Evolutionary conservation across 2,888 invertebrate species (phyloP), one percentile per base, ranked within the genome.

Genomic region (Aspidapion aeneum): DNA sequence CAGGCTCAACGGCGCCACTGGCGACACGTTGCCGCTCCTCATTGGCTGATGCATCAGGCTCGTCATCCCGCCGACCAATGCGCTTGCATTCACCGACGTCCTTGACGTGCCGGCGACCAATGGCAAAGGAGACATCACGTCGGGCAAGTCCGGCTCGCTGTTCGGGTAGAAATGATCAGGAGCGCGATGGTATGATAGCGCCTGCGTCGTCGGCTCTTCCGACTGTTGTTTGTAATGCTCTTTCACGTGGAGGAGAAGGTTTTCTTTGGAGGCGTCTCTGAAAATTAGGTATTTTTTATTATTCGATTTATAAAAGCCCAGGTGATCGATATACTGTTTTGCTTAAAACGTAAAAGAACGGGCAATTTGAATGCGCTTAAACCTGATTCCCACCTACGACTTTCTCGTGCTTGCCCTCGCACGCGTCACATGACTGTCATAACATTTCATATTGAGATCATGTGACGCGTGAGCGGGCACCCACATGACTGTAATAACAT

Each of bases 221-320:
- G 18, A 21, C 22, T 57, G 62, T 67, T 81, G 77, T 57, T 75
- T 80, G 71, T 88, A 89, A 73, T 89, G 88, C 35, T 84, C 83
- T 71, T 87, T 87, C 1, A 90, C 88, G 70, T 90, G 90, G 17
- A 83, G 81, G 67, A 89, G 78, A 1, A 90, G 85, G 19, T 86
- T 83, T 61, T 88, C 87, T 57, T 87, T 84, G 71, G 85, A 87
- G 20, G 84, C 82, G 77, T 89, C 85, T 71, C 89, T 87, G 72
- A 20, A 76, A 75, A 65, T 21, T 35, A 35, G n/a, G n/a, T n/a
- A n/a, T n/a, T n/a, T n/a, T n/a, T n/a, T n/a, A n/a, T n/a, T n/a
- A n/a, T n/a, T n/a, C n/a, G n/a, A n/a, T n/a, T n/a, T n/a, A n/a
- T n/a, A n/a, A n/a, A n/a, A n/a, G n/a, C n/a, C n/a, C n/a, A n/a